A percentile compares a stretch with the other conserved stretches of the same genome.
Conservation (phyloP, 2,113 vertebrate genomes). For the Columbina picui region DNA sequence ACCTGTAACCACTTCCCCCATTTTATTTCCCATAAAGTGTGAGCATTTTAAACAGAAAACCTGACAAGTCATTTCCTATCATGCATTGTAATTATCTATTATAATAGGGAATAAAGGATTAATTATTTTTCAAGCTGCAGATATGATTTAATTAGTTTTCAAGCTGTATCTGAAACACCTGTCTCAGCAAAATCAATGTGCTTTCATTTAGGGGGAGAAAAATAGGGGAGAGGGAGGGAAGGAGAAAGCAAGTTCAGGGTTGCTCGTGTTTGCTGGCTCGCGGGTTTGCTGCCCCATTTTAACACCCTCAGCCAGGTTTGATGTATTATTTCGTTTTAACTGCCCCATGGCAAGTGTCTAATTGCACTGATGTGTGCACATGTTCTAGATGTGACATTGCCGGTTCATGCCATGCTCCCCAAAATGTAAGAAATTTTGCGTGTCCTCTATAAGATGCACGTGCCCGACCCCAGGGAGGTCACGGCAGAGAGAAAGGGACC, state of each 20-base stretch:
- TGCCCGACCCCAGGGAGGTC: not conserved
- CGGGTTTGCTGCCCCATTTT: fast-evolving
- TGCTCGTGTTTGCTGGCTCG: not conserved
- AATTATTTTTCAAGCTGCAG: slow-evolving; percentile 73
- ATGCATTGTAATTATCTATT: slow-evolving; percentile 69
- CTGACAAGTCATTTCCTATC: slow-evolving; percentile 66
- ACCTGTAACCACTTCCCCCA: not conserved
- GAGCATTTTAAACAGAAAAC: slow-evolving; percentile 35
- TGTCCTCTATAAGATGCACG: fast-evolving
- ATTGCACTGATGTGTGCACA: not conserved
- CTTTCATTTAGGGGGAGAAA: not conserved
- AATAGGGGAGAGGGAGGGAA: not conserved
- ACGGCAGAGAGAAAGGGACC: not conserved
- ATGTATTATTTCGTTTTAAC: not conserved
- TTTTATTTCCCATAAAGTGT: not conserved
- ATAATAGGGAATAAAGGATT: slow-evolving; percentile 72
- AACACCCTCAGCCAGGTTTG: not conserved
- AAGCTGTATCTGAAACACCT: slow-evolving; percentile 67
- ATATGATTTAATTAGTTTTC: slow-evolving; percentile 75
- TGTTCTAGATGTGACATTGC: not conserved
- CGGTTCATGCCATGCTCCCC: not conserved
- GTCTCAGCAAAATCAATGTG: slow-evolving; percentile 51
- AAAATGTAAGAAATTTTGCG: fast-evolving
- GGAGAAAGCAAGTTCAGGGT: not conserved
- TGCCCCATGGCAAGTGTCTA: not conserved